Percentiles rank a stretch among this genome's conserved stretches.
Evolutionary conservation across 1,140 invertebrate species (phyloP).

Genomic region (Neotoxoptera formosana): DNA sequence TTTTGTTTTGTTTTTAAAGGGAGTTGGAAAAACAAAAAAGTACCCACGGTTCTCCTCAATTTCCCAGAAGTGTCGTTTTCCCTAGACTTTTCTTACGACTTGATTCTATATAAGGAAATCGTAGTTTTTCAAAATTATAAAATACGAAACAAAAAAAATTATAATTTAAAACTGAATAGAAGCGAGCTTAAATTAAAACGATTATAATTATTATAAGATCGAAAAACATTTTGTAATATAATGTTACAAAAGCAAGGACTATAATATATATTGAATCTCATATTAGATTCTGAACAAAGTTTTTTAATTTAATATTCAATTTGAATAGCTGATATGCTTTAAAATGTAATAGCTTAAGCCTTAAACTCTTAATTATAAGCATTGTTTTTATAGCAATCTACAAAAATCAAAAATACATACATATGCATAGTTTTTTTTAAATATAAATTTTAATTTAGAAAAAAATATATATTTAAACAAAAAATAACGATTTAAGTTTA

Average conservation of each 20-base stretch:
- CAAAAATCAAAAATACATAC: too few relatives aligned
- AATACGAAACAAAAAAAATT: neutral
- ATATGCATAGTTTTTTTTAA: too few relatives aligned
- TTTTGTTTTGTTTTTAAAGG: slow-evolving; percentile 35
- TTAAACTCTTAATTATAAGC: too few relatives aligned
- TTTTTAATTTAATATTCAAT: too few relatives aligned
- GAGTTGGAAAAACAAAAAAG: slow-evolving; percentile 14
- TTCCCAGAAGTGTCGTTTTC: slow-evolving; percentile 49
- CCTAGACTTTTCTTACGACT: neutral
- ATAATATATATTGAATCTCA: neutral
- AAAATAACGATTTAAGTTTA: too few relatives aligned
- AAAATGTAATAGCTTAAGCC: too few relatives aligned
- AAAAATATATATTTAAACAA: too few relatives aligned
- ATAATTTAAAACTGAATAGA: neutral
- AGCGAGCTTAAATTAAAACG: neutral
- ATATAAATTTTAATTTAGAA: too few relatives aligned
- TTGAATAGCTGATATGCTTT: too few relatives aligned
- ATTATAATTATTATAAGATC: neutral
- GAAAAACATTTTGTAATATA: neutral
- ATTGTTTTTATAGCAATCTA: too few relatives aligned
- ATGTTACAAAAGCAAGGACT: neutral
- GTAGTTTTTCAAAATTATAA: neutral
- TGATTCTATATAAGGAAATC: neutral
- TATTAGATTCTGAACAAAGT: too few relatives aligned
- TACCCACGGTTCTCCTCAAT: slow-evolving; percentile 24